Conservation (phyloP, 2,888 invertebrate genomes). For the Thecocarcelia acutangulata region DNA sequence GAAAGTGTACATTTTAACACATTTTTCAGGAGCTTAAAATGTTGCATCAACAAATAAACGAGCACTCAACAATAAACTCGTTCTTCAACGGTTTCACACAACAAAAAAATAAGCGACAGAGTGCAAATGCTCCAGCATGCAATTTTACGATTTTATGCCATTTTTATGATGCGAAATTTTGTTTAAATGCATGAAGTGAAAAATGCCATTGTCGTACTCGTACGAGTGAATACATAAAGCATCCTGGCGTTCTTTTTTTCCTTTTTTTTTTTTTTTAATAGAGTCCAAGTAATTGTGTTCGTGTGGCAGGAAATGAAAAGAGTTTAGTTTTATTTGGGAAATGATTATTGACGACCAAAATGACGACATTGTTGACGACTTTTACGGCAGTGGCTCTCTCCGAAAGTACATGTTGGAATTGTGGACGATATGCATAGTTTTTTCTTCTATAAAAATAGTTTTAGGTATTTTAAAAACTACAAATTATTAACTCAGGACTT, state of each 20-base stretch:
- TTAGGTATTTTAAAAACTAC: too few relatives aligned
- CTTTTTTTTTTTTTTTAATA: too few relatives aligned
- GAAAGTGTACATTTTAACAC: slow-evolving; percentile 42
- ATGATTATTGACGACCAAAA: slow-evolving; percentile 66
- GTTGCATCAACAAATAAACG: slow-evolving; percentile 49
- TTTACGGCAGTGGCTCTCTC: slow-evolving; percentile 47
- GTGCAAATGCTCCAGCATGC: slow-evolving; percentile 30
- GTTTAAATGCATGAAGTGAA: slow-evolving; percentile 24
- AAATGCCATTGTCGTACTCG: slow-evolving; percentile 35
- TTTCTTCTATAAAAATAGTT: not conserved
- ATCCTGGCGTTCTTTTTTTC: not conserved
- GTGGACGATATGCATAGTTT: too few relatives aligned
- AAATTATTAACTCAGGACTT: too few relatives aligned
- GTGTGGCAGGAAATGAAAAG: slow-evolving; percentile 62
- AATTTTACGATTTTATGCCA: slow-evolving; percentile 55
- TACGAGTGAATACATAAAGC: too few relatives aligned
- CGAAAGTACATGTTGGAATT: slow-evolving; percentile 51
- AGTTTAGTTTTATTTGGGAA: slow-evolving; percentile 57
- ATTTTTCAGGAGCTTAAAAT: slow-evolving; percentile 64
- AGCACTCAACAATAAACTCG: not conserved
- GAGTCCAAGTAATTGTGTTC: not conserved
- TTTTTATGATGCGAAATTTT: slow-evolving; percentile 51
- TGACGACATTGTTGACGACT: slow-evolving; percentile 58
- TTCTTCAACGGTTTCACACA: not conserved
- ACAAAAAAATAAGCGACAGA: not conserved